These are phyloP conservation scores for Nasua narica DNA, from an alignment of 2,797 vertebrate genomes.

Conservation along the genomic window DNA sequence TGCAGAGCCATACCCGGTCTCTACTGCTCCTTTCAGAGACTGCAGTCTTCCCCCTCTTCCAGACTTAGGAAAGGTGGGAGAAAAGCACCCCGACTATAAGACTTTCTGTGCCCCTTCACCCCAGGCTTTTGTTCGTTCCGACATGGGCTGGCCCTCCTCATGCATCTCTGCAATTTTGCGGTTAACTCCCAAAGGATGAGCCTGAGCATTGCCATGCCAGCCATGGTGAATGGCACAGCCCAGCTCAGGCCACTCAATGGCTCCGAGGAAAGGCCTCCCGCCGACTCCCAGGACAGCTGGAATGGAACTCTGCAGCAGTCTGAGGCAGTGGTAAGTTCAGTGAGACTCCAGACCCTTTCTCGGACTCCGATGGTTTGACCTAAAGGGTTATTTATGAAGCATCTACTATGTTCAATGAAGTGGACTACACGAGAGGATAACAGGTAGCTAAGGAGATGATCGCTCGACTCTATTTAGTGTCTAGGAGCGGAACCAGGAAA, in stretches of 20 bases:
- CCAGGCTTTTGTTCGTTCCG: conserved; percentile 56
- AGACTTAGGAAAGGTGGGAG: background rate
- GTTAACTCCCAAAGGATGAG: conserved; percentile 81
- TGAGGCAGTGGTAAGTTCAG: background rate
- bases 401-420: background rate
- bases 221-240: conserved; percentile 57
- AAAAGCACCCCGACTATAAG: background rate
- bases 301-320: background rate
- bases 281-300: background rate
- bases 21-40: background rate
- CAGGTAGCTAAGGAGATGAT: background rate
- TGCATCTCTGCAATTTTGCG: conserved; percentile 50
- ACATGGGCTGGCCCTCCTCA: conserved; percentile 49
- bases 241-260: background rate
- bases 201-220: conserved; percentile 86
- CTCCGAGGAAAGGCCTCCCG: background rate
- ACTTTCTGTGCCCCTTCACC: background rate
- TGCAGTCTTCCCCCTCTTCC: background rate
- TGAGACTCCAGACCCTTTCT: background rate
- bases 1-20: background rate
- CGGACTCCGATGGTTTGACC: background rate
- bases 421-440: background rate
- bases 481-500: background rate
- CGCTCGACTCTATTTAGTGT: background rate
- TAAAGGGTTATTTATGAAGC: background rate